Evolutionary conservation across 2,888 invertebrate species (phyloP).

Genomic region (Dasypogon diadema): DNA sequence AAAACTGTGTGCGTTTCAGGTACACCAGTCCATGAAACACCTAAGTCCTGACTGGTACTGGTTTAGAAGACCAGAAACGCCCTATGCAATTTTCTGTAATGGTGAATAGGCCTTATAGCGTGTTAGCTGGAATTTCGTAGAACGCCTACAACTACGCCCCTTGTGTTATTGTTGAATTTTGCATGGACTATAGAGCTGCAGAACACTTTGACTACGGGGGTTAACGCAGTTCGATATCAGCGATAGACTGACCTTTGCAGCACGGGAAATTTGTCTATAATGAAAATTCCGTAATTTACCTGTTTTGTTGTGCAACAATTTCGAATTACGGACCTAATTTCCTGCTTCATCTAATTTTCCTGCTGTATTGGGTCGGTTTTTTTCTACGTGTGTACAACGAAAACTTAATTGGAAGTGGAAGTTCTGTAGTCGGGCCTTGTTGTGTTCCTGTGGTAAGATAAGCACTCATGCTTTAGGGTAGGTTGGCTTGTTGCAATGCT

Average conservation of each 20-base stretch:
- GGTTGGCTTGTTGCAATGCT: too few species aligned
- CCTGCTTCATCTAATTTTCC: constrained; percentile 21
- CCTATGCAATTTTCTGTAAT: not conserved
- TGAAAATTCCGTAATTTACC: constrained; percentile 30
- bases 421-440: not conserved
- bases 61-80: not conserved
- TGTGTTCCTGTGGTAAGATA: constrained; percentile 17
- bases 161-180: constrained; percentile 7
- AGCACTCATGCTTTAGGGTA: not conserved
- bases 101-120: not conserved
- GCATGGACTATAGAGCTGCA: not conserved
- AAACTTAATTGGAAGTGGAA: constrained; percentile 32
- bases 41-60: not conserved
- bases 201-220: constrained; percentile 1
- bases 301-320: constrained; percentile 30
- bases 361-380: not conserved
- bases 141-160: not conserved
- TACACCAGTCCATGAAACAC: too few species aligned
- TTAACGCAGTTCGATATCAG: constrained; percentile 16
- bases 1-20: too few species aligned
- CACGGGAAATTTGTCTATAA: constrained; percentile 3
- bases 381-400: not conserved
- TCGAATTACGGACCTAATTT: constrained; percentile 38
- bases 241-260: constrained; percentile 4
- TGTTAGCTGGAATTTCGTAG: not conserved